Conservation (phyloP, 2,888 invertebrate species). For the Monoplex corrugatus region DNA sequence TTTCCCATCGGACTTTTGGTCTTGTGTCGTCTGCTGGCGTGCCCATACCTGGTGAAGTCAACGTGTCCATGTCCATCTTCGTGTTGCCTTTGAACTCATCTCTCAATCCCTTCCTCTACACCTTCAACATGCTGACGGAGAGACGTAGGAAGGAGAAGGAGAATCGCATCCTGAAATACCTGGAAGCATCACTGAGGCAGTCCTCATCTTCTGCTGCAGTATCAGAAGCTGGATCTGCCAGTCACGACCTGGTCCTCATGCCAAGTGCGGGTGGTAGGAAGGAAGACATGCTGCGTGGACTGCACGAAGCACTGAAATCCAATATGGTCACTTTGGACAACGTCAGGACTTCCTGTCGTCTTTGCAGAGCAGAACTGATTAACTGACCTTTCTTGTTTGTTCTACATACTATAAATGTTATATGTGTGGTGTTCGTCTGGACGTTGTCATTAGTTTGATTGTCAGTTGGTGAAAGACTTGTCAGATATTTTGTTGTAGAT, state of each 20-base stretch:
- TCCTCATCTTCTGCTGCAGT: neutral
- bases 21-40: neutral
- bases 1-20: neutral
- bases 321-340: neutral
- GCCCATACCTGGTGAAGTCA: neutral
- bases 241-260: neutral
- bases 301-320: neutral
- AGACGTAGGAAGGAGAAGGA: neutral
- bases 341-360: neutral
- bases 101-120: conserved; percentile 9
- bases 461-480: neutral
- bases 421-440: neutral
- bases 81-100: neutral
- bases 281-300: neutral
- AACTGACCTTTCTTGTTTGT: neutral
- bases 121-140: neutral
- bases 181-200: neutral
- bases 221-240: too few species aligned
- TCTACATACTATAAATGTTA: neutral
- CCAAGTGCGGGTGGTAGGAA: neutral
- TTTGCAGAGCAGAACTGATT: neutral
- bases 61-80: neutral
- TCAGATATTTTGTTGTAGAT: too few species aligned
- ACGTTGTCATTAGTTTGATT: neutral
- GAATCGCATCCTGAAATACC: neutral